Base-by-base conservation (phyloP, 2,888 invertebrate species). In the Drosophila borborema region DNA sequence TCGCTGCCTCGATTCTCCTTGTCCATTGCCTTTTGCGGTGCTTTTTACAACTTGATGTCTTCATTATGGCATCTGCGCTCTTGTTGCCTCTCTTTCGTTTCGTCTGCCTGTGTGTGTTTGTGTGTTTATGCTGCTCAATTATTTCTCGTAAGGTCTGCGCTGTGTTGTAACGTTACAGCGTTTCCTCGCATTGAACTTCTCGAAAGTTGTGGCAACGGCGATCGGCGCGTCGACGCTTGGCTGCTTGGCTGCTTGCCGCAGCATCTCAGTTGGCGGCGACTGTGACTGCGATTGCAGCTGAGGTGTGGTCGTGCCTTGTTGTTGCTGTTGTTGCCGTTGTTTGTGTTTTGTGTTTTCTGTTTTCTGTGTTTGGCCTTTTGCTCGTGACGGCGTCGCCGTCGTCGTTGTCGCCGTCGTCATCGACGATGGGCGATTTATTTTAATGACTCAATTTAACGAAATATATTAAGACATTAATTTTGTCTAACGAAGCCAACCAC, bases 391-490 rank as follows among this genome's bases (percentile, higher is more conserved):
- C 84, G 67, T 74, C 87, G 82, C 74, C 81, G 75, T 81, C 86
- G 55, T 74, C 87, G 28, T 28, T 28, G 81, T 80, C 81, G 55
- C 71, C 86, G 82, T 78, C 81, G 73, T 72, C 84, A 59, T 77
- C 70, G 61, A 60, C 80, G 64, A 61, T 64, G 67, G 86, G 81
- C 91, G 85, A 90, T 91, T 91, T 91, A 91, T 90, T 91, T 91
- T 91, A 91, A 91, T 91, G 91, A 86, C 91, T 91, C 91, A 91
- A 91, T 91, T 91, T 91, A 91, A 89, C 74, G 90, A 86, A 91
- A 91, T 87, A 90, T 91, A 91, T 86, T 85, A 90, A 88, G 91
- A 83, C 84, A 86, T 89, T 78, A 83, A 87, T 83, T 79, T 77
- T 79, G 88, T 89, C 87, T 85, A 89, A 85, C 90, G 74, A 85